phyloP scores from a whole-genome alignment of 2,888 invertebrate genomes.

The Cataglyphis altisquamis region DNA sequence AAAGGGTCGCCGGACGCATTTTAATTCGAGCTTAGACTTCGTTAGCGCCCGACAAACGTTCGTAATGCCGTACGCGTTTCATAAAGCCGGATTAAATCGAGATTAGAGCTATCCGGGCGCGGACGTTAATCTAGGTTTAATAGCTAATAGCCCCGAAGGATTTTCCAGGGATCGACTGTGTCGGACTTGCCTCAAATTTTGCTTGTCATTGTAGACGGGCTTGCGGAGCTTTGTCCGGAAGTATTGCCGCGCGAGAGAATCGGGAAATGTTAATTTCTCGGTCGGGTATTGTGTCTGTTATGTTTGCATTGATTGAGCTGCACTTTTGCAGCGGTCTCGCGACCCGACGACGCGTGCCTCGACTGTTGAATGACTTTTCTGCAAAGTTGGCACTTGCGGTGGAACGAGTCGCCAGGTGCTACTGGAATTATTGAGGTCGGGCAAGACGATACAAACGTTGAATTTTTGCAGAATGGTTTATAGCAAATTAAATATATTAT shows the following conservation, averaged over 20 bases:
- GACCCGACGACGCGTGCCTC: slow-evolving; percentile 52
- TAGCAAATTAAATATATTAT: background rate
- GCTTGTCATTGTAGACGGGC: slow-evolving; percentile 23
- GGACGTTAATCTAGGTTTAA: slow-evolving; percentile 80
- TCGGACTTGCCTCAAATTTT: slow-evolving; percentile 34
- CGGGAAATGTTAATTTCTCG: slow-evolving; percentile 65
- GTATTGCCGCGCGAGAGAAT: slow-evolving; percentile 15
- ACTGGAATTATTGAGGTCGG: slow-evolving; percentile 16
- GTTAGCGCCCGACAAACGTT: slow-evolving; percentile 69
- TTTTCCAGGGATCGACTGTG: slow-evolving; percentile 50
- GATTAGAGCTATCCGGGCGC: slow-evolving; percentile 72
- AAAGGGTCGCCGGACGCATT: slow-evolving; percentile 67
- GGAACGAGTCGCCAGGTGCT: slow-evolving; percentile 48
- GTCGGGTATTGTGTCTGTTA: background rate
- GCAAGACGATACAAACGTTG: slow-evolving; percentile 44
- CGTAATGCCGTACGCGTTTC: slow-evolving; percentile 61
- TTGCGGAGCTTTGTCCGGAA: slow-evolving; percentile 17
- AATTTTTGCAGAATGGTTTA: slow-evolving; percentile 33
- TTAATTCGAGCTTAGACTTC: slow-evolving; percentile 80
- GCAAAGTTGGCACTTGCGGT: slow-evolving; percentile 44
- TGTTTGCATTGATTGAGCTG: slow-evolving; percentile 20
- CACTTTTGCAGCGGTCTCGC: slow-evolving; percentile 30
- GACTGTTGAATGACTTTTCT: slow-evolving; percentile 19
- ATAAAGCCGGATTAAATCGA: slow-evolving; percentile 74
- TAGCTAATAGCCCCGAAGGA: slow-evolving; percentile 75